Percentiles rank a stretch among this genome's conserved stretches.
Evolutionary conservation across 2,113 vertebrate genomes (phyloP).

Genomic region (Canis aureus): DNA sequence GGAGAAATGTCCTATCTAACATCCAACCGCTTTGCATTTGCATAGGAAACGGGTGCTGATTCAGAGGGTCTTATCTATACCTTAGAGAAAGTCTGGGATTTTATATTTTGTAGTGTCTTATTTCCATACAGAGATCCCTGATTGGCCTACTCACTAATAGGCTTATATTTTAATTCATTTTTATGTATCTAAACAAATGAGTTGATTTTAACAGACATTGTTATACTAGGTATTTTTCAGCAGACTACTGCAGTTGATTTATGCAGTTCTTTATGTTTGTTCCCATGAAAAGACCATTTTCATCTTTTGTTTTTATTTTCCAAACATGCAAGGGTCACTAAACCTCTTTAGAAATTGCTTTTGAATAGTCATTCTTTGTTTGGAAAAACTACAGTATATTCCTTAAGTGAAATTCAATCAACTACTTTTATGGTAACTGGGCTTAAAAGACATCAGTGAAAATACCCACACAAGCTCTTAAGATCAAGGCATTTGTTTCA

Average conservation of each 20-base stretch:
- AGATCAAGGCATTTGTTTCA: slow-evolving; percentile 84
- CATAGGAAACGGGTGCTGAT: slow-evolving; percentile 38
- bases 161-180: slow-evolving; percentile 67
- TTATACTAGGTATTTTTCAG: slow-evolving; percentile 68
- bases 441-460: slow-evolving; percentile 77
- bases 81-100: slow-evolving; percentile 9
- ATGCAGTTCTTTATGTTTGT: slow-evolving; percentile 70
- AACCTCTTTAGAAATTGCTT: slow-evolving; percentile 76
- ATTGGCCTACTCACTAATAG: slow-evolving; percentile 26
- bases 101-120: slow-evolving; percentile 61
- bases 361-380: slow-evolving; percentile 74
- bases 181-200: slow-evolving; percentile 69
- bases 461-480: slow-evolving; percentile 78
- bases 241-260: slow-evolving; percentile 65
- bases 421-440: slow-evolving; percentile 78
- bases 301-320: slow-evolving; percentile 83
- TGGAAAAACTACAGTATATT: slow-evolving; percentile 79
- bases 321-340: slow-evolving; percentile 78
- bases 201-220: slow-evolving; percentile 62
- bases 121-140: slow-evolving; percentile 44
- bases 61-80: slow-evolving; percentile 25
- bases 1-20: neutral
- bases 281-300: slow-evolving; percentile 79
- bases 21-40: slow-evolving; percentile 35
- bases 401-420: slow-evolving; percentile 77